Conservation (phyloP, 2,113 vertebrate species). For the Tamias sibiricus region DNA sequence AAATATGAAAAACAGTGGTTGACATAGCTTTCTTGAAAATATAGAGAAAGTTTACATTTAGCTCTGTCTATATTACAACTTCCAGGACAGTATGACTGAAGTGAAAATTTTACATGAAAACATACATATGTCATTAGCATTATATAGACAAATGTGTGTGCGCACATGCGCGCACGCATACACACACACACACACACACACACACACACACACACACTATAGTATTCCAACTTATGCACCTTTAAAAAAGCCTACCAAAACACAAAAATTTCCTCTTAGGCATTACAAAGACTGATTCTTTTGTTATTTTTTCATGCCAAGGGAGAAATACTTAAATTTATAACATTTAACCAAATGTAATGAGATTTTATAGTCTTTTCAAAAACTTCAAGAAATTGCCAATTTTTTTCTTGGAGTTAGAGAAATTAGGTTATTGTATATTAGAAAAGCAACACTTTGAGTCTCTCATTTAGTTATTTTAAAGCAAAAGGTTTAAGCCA, state of each 20-base stretch:
- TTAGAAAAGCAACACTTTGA: not conserved
- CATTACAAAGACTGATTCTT: not conserved
- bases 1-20: not conserved
- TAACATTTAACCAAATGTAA: constrained; percentile 48
- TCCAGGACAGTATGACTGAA: not conserved
- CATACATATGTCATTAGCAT: not conserved
- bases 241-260: constrained; percentile 50
- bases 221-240: not conserved
- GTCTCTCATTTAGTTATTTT: not conserved
- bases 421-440: constrained; percentile 43
- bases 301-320: constrained; percentile 43
- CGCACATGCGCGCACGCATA: too few species aligned
- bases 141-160: not conserved
- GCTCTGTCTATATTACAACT: not conserved
- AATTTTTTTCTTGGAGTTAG: constrained; percentile 66
- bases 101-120: constrained; percentile 35
- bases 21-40: constrained; percentile 12
- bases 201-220: not conserved
- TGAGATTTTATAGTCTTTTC: constrained; percentile 32
- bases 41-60: constrained; percentile 14
- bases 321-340: constrained; percentile 30
- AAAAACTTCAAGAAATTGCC: constrained; percentile 24
- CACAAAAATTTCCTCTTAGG: not conserved
- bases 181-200: not conserved
- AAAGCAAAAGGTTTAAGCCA: constrained; percentile 33